These are phyloP conservation scores for Octopus sinensis DNA, from an alignment of 1,140 invertebrate species.

Conservation along the genomic window DNA sequence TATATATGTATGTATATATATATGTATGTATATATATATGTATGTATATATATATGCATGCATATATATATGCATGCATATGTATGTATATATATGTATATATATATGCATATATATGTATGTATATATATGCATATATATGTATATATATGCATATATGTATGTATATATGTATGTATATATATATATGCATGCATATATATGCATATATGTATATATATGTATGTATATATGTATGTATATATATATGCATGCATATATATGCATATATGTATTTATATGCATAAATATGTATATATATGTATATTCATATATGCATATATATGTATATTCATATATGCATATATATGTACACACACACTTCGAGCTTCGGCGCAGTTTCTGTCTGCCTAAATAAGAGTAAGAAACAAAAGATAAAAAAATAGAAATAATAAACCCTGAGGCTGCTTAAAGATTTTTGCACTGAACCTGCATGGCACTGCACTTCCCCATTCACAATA, in stretches of 20 bases:
- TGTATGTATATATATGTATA: neutral
- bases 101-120: neutral
- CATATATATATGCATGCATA: neutral
- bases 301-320: no score
- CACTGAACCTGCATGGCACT: no score
- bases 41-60: neutral
- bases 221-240: neutral
- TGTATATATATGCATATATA: neutral
- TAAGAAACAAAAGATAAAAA: no score
- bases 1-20: constrained; percentile 1
- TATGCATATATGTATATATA: neutral
- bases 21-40: constrained; percentile 1
- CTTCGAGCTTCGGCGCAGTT: no score
- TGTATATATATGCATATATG: neutral
- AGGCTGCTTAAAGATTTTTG: no score
- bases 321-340: no score
- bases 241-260: neutral
- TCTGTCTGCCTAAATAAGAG: no score
- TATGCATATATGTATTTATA: neutral
- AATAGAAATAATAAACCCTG: no score
- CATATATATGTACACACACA: no score
- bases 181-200: neutral
- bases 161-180: neutral
- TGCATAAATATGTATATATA: neutral
- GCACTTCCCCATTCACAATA: no score